Base-by-base conservation (phyloP, 2,113 vertebrate genomes). In the Vireo altiloquus region DNA sequence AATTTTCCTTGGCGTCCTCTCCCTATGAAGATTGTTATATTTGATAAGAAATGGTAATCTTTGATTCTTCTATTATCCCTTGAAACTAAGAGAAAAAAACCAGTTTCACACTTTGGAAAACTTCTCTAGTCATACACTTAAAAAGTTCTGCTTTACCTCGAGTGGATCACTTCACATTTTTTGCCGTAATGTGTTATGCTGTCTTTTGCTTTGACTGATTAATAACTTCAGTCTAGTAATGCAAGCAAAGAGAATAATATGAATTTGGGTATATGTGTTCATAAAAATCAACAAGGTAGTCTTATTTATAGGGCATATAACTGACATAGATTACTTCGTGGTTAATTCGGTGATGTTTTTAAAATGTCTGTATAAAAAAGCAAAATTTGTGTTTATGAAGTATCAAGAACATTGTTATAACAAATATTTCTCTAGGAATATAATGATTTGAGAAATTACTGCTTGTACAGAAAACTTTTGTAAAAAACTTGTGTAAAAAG, bases 311-410 rank as follows among this genome's bases (percentile, higher is more conserved):
- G 30, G 22, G 22, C 10, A 18, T 50, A 6, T 35, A 61, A 50
- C 19, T 57, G 27, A 20, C 0, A 0, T 28, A 22, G 37, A 31
- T 49, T 75, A 30, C 7, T 65, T 78, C 1, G 0, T 22, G 6
- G 4, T 82, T 82, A 63, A 24, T 69, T 92, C 46, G 50, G 17
- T 57, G 50, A 17, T 47, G 3, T 80, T 90, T 86, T 22, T 66
- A 37, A 65, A 47, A 37, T 49, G 17, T 2, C 28, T 68, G 15
- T 52, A 13, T 82, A n/a, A 59, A 86, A 89, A 74, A 47, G 2
- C 2, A 59, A 80, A 47, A 44, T n/a, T 46, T 0, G 1, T 24
- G 7, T 65, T 89, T 77, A n/a, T 65, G n/a, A 40, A 37, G 24
- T 72, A 1, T 44, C 12, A 54, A 47, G 31, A 65, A 11, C 2